Evolutionary conservation across 2,797 vertebrate genomes (phyloP), one percentile per base, ranked within the genome.

Genomic region (Erithacus rubecula): DNA sequence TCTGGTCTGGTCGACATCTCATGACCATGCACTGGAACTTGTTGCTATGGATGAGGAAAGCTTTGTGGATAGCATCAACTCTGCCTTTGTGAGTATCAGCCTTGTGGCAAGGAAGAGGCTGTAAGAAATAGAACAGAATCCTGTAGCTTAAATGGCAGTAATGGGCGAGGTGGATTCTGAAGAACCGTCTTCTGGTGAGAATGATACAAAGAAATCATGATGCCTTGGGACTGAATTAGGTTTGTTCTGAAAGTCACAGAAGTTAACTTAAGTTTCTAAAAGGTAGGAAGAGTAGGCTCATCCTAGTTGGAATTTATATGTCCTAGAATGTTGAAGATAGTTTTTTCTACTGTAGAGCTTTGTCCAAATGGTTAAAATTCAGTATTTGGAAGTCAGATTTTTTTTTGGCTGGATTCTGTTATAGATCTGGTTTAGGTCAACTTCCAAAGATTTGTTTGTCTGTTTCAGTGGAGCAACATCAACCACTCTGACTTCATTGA

Each of bases 1-100:
- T 68, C 97, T 99, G 96, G 99, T 99, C 79, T 99, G 99, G 99
- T 99, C 99, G 37, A 99, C 99, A 14, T 99, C 98, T 95, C 99
- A 99, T 85, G 97, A 96, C n/a, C 98, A 98, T 3, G 99, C 99
- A 6, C 97, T 98, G 1, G 98, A 99, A 93, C 98, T 99, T 88
- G 98, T 99, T 18, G 58, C 97, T 74, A 98, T 99, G 98, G 98
- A 99, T 44, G 99, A 99, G 76, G 99, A 99, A 96, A 98, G 98
- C 96, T 99, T 99, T 93, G 98, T 99, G 52, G 99, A 99, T 53
- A 98, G 99, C 32, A 97, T 99, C 97, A 99, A 99, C 97, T 99
- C 99, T 71, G 99, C 99, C 78, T 99, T 99, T 88, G 99, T 99
- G 95, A 99, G 99, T 98, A 94, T 69, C 78, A 49, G 26, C 53